phyloP scores from a whole-genome alignment of 2,797 vertebrate species.

The Premnoplex brunnescens region DNA sequence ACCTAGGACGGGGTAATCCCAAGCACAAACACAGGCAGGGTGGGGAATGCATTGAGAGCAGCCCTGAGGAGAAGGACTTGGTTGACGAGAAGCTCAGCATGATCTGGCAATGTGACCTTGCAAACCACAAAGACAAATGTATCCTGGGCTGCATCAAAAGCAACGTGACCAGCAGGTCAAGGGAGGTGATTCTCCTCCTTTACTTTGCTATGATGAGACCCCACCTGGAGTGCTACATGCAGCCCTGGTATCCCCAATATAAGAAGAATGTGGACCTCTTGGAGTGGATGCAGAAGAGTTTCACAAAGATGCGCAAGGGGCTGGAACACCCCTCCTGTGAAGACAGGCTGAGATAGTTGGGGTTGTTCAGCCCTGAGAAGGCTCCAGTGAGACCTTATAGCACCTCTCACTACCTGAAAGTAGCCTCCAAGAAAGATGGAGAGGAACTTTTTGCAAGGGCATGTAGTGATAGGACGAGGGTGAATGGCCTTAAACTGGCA shows the following conservation, averaged over 20 bases:
- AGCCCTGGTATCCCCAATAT: not conserved
- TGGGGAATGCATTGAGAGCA: not conserved
- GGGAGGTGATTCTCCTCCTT: not conserved
- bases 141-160: not conserved
- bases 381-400: not conserved
- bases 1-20: not conserved
- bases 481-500: not conserved
- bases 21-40: not conserved
- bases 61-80: not conserved
- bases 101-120: not conserved
- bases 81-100: not conserved
- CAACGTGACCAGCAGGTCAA: not conserved
- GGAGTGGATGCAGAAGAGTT: not conserved
- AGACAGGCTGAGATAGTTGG: not conserved
- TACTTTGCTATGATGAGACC: not conserved
- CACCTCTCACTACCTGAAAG: not conserved
- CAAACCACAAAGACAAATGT: not conserved
- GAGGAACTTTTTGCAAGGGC: not conserved
- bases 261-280: not conserved
- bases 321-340: not conserved
- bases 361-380: not conserved
- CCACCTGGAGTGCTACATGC: not conserved
- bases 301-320: fast-evolving
- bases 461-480: not conserved
- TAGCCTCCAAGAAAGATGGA: not conserved